A percentile compares a stretch with the other conserved stretches of the same genome.
Evolutionary conservation across 1,140 invertebrate genomes (phyloP).

Genomic region (Penaeus japonicus): DNA sequence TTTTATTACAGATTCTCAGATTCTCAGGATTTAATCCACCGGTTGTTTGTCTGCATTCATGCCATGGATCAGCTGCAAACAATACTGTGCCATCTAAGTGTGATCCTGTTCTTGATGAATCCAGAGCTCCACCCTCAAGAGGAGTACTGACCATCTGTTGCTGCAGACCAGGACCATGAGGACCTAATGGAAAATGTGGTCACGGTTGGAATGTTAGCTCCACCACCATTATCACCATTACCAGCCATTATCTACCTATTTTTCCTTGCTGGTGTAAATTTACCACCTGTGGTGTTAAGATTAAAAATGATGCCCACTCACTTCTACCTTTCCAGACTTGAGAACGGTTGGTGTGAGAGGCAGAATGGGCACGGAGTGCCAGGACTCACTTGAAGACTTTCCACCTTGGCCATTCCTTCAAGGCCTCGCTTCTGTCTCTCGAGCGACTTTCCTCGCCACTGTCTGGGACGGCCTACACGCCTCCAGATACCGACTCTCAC

Average conservation of each 20-base stretch:
- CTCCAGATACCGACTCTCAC: background rate
- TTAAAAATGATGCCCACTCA: too few species aligned
- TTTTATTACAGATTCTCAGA: slow-evolving; percentile 64
- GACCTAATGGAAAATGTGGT: too few species aligned
- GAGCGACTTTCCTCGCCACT: background rate
- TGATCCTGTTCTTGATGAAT: slow-evolving; percentile 97
- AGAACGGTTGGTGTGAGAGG: too few species aligned
- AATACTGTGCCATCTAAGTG: slow-evolving; percentile 95
- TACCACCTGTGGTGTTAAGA: too few species aligned
- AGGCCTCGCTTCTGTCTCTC: background rate
- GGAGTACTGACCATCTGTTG: slow-evolving; percentile 31
- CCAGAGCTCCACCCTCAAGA: slow-evolving; percentile 68
- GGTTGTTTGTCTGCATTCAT: slow-evolving; percentile 96
- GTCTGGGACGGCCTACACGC: background rate
- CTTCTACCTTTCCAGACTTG: too few species aligned
- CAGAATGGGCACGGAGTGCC: too few species aligned
- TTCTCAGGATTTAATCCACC: slow-evolving; percentile 91
- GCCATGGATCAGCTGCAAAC: slow-evolving; percentile 99
- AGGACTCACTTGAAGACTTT: background rate
- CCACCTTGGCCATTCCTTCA: background rate
- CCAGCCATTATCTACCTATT: too few species aligned
- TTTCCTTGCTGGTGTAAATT: too few species aligned
- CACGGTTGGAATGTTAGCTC: too few species aligned
- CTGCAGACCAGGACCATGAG: slow-evolving; percentile 11
- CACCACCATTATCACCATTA: too few species aligned